phyloP scores from a whole-genome alignment of 2,888 invertebrate genomes.

The Spisula subtruncata region DNA sequence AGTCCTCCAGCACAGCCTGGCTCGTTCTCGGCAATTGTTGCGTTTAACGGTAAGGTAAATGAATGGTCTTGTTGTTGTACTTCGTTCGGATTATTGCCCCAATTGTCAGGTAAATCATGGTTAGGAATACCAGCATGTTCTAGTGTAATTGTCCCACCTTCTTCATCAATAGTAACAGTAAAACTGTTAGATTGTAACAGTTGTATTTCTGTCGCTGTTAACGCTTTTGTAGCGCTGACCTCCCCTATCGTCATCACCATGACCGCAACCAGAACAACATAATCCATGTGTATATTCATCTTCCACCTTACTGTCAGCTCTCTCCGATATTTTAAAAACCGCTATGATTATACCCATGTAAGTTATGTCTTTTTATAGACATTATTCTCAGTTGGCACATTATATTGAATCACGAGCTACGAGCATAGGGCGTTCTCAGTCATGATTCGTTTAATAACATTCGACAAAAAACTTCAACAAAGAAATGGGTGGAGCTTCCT shows the following conservation, averaged over 20 bases:
- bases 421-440: no score
- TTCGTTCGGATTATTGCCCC: slow-evolving; percentile 59
- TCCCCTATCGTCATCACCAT: neutral
- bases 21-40: slow-evolving; percentile 42
- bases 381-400: no score
- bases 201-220: slow-evolving; percentile 50
- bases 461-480: no score
- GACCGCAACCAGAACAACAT: no score
- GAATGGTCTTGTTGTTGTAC: slow-evolving; percentile 53
- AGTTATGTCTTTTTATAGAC: no score
- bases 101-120: slow-evolving; percentile 52
- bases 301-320: no score
- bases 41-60: slow-evolving; percentile 50
- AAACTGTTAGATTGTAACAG: slow-evolving; percentile 43
- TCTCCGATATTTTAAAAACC: no score
- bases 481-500: no score
- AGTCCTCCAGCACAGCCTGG: slow-evolving; percentile 63
- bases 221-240: neutral
- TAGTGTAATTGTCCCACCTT: slow-evolving; percentile 30
- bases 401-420: no score
- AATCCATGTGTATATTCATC: no score
- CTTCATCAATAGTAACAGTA: slow-evolving; percentile 23
- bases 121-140: slow-evolving; percentile 58
- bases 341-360: no score
- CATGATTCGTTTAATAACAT: no score